Percentiles rank a stretch among this genome's conserved stretches.
phyloP scores from a whole-genome alignment of 1,140 invertebrate genomes.

The Zaprionus ghesquierei region DNA sequence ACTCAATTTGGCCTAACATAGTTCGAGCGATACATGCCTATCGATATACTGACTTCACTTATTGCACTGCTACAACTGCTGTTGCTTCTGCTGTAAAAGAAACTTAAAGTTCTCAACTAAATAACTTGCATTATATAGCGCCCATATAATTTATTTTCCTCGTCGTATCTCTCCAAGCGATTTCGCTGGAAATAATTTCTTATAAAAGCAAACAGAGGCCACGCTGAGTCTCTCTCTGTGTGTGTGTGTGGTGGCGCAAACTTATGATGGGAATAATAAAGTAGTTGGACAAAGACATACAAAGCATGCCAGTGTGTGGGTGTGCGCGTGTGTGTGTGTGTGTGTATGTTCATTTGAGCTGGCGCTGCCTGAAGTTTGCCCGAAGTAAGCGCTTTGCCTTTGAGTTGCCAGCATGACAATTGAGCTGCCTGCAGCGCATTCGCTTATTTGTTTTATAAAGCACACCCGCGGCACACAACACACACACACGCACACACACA shows the following conservation, averaged over 20 bases:
- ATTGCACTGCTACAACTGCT: background rate
- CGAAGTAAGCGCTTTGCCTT: constrained; percentile 42
- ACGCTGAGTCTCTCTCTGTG: background rate
- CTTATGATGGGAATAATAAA: constrained; percentile 31
- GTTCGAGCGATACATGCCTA: background rate
- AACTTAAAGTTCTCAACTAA: no score
- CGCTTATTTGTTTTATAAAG: constrained; percentile 78
- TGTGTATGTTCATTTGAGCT: constrained; percentile 10
- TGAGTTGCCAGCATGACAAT: constrained; percentile 61
- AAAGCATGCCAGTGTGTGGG: constrained; percentile 3
- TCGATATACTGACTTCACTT: background rate
- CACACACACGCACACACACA: constrained; percentile 27
- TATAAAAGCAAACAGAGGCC: background rate
- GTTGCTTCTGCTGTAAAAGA: no score
- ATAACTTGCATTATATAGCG: background rate
- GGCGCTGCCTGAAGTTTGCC: constrained; percentile 19
- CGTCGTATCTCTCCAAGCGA: background rate
- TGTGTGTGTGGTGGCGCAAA: background rate
- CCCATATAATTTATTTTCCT: background rate
- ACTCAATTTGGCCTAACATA: no score
- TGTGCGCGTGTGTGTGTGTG: background rate
- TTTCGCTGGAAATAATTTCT: constrained; percentile 2
- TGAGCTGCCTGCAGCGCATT: constrained; percentile 62
- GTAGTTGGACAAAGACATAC: constrained; percentile 5
- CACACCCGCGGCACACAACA: constrained; percentile 60